Evolutionary conservation across 2,797 vertebrate genomes (phyloP).

Genomic region (Steatocranus sp.): DNA sequence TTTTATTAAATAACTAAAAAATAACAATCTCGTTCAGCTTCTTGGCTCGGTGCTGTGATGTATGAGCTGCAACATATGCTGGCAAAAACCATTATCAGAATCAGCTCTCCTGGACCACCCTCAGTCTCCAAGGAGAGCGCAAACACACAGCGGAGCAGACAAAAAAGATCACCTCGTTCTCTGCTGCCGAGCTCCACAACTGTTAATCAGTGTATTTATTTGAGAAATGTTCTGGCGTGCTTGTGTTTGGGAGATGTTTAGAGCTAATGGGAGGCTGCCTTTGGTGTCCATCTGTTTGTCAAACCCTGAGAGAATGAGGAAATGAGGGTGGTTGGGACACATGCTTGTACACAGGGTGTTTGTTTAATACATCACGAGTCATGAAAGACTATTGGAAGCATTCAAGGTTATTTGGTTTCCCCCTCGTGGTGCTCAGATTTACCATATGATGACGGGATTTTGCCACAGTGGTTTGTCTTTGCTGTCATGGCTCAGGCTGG

Average conservation of each 20-base stretch:
- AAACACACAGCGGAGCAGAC: background rate
- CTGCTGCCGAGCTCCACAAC: background rate
- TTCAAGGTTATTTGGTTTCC: slow-evolving; percentile 49
- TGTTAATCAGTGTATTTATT: slow-evolving; percentile 36
- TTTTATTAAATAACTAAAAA: background rate
- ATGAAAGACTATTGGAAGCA: slow-evolving; percentile 30
- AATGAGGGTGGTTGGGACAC: slow-evolving; percentile 43
- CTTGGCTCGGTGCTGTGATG: background rate
- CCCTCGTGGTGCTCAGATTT: background rate
- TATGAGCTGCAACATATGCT: background rate
- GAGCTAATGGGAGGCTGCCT: slow-evolving; percentile 18
- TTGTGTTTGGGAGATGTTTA: background rate
- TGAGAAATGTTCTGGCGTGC: slow-evolving; percentile 14
- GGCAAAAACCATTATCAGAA: background rate
- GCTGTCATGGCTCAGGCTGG: background rate
- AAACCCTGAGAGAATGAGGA: slow-evolving; percentile 31
- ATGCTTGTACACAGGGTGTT: slow-evolving; percentile 32
- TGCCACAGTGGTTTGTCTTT: slow-evolving; percentile 36
- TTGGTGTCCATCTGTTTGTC: slow-evolving; percentile 56
- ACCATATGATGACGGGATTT: slow-evolving; percentile 29
- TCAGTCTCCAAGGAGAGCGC: background rate
- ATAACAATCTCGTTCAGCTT: background rate
- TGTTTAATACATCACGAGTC: slow-evolving; percentile 54
- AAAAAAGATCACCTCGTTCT: background rate
- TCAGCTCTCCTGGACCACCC: slow-evolving; percentile 17